Conservation (phyloP, 2,797 vertebrate species). For the Hydrophis major region DNA sequence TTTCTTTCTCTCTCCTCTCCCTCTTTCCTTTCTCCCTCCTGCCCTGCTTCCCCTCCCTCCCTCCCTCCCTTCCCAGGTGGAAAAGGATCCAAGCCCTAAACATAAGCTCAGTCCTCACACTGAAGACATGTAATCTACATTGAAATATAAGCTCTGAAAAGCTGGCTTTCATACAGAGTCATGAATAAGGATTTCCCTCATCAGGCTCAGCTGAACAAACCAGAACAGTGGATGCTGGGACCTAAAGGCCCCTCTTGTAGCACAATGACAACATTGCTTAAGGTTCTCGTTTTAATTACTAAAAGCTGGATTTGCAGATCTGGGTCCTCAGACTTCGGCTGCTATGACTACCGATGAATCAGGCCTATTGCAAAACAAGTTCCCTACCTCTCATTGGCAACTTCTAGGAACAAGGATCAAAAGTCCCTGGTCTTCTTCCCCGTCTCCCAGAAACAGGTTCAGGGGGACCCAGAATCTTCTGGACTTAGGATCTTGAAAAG, state of each 20-base stretch:
- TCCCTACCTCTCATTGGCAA: not conserved
- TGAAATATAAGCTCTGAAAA: not conserved
- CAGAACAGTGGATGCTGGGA: not conserved
- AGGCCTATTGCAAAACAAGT: not conserved
- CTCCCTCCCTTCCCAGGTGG: not conserved
- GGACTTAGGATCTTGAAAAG: not conserved
- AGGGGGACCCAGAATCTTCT: not conserved
- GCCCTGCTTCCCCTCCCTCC: not conserved
- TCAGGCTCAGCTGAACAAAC: not conserved
- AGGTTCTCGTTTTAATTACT: not conserved
- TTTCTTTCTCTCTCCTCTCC: too few relatives aligned
- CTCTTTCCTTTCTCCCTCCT: too few relatives aligned
- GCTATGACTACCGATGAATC: not conserved
- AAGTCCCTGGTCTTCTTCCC: not conserved
- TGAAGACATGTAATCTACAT: not conserved
- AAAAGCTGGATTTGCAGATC: not conserved
- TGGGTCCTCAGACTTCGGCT: not conserved
- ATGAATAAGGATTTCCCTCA: not conserved
- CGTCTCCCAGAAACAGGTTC: not conserved
- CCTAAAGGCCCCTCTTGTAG: not conserved
- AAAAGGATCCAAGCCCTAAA: not conserved
- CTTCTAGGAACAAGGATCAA: not conserved
- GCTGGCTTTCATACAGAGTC: not conserved
- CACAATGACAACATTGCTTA: not conserved
- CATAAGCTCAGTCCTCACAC: not conserved